Percentiles rank a stretch among this genome's conserved stretches.
phyloP scores from a whole-genome alignment of 2,113 vertebrate genomes.

The Cyanoliseus patagonus region DNA sequence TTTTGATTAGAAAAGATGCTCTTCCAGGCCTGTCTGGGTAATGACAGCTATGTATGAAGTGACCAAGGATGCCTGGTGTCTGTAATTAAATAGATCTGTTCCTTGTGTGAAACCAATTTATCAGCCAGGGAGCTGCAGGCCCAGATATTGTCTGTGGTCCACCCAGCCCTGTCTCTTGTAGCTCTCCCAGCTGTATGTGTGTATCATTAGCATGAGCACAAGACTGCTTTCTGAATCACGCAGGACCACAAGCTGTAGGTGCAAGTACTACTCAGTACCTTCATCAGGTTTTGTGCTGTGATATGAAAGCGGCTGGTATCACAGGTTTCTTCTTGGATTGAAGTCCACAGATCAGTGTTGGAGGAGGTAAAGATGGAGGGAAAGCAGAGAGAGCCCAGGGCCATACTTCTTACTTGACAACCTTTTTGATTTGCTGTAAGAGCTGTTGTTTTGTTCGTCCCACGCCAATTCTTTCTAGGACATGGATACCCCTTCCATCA shows the following conservation, averaged over 20 bases:
- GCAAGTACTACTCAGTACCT: not conserved
- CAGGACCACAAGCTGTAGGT: not conserved
- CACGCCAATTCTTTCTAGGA: fast-evolving
- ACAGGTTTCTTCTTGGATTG: not conserved
- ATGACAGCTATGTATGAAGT: not conserved
- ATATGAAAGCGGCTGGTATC: not conserved
- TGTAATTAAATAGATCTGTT: not conserved
- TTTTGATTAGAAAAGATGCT: not conserved
- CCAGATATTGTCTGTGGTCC: not conserved
- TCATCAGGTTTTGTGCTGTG: not conserved
- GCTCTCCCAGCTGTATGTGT: not conserved
- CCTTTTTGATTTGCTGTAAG: fast-evolving
- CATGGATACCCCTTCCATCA: not conserved
- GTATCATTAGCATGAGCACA: fast-evolving
- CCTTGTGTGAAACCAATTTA: not conserved
- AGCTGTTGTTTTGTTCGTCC: not conserved
- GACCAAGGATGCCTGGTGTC: not conserved
- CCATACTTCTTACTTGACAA: not conserved
- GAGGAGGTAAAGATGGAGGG: not conserved
- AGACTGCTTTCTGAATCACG: fast-evolving
- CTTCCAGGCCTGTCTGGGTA: not conserved
- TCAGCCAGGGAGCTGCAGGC: not conserved
- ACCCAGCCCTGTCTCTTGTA: not conserved
- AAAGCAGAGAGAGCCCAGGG: not conserved
- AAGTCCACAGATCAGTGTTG: not conserved